Evolutionary conservation across 2,888 invertebrate genomes (phyloP), one percentile per base, ranked within the genome.

Genomic region (Parapristionchus giblindavisi): DNA sequence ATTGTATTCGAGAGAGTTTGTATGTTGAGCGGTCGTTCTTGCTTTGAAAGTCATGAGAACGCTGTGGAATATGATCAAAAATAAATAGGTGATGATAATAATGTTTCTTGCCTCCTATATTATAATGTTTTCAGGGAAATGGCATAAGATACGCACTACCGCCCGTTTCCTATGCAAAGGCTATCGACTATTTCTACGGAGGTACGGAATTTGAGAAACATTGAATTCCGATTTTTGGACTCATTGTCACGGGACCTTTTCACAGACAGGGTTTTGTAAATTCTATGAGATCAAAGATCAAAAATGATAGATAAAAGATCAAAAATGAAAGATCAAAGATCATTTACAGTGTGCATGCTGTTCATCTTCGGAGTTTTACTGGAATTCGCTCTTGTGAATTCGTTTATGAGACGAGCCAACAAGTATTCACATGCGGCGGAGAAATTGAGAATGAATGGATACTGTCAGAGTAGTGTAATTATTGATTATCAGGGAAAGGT

Each of bases 151-250:
- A 84, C 70, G 82, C 81, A 0, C 78, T 85, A 0, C 85, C 85
- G 11, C 82, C 85, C 1, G 85, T 85, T 6, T 80, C 81, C 1
- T 85, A 85, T 54, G 83, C 84, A 0, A 85, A 85, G 36, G 84
- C 85, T 1, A 85, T 85, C 54, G 85, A 85, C 72, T 84, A 83
- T 75, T 85, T 83, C 75, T 85, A 83, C 72, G 85, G 84, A 79
- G 85, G 83, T 83, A 34, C 8, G 70, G 6, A 52, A 40, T 54
- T 48, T 43, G 43, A 17, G 43, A 43, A 43, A 43, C 43, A 43
- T 43, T 43, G 43, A 8, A 8, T 17, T n/a, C 8, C 43, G 17
- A 14, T 43, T 43, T 43, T 43, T 14, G 43, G 8, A 14, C 6
- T 56, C 6, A 24, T 24, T n/a, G 56, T 27, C 11, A 27, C 56